phyloP scores from a whole-genome alignment of 2,888 invertebrate species.

The Pseudoips prasinana region DNA sequence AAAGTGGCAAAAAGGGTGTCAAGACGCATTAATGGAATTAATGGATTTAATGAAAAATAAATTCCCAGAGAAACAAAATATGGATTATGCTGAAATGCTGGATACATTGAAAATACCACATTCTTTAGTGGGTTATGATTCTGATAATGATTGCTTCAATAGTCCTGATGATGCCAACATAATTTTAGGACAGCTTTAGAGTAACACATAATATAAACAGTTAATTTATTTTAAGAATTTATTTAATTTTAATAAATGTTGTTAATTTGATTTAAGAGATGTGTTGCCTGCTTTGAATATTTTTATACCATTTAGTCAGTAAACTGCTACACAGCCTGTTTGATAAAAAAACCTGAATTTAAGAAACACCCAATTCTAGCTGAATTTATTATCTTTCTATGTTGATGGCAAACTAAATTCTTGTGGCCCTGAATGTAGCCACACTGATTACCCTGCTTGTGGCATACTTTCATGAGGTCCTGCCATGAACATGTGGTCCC shows the following conservation, averaged over 20 bases:
- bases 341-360: too few species aligned
- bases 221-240: slow-evolving; percentile 19
- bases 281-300: not conserved
- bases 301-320: too few species aligned
- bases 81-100: slow-evolving; percentile 74
- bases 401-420: too few species aligned
- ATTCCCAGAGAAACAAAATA: slow-evolving; percentile 59
- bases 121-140: slow-evolving; percentile 71
- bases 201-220: slow-evolving; percentile 6
- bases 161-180: slow-evolving; percentile 61
- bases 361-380: too few species aligned
- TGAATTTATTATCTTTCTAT: too few species aligned
- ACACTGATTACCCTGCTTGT: too few species aligned
- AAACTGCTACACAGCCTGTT: too few species aligned
- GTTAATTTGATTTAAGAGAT: not conserved
- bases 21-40: slow-evolving; percentile 73
- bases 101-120: slow-evolving; percentile 72
- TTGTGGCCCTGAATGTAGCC: too few species aligned
- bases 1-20: slow-evolving; percentile 80
- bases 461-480: too few species aligned
- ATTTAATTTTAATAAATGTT: slow-evolving; percentile 8
- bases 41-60: slow-evolving; percentile 68
- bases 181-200: slow-evolving; percentile 51
- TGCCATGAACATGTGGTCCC: too few species aligned
- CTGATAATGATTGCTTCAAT: slow-evolving; percentile 72